These are phyloP conservation scores for Hippocampus barbouri DNA, from an alignment of 2,113 vertebrate genomes.

Conservation along the genomic window DNA sequence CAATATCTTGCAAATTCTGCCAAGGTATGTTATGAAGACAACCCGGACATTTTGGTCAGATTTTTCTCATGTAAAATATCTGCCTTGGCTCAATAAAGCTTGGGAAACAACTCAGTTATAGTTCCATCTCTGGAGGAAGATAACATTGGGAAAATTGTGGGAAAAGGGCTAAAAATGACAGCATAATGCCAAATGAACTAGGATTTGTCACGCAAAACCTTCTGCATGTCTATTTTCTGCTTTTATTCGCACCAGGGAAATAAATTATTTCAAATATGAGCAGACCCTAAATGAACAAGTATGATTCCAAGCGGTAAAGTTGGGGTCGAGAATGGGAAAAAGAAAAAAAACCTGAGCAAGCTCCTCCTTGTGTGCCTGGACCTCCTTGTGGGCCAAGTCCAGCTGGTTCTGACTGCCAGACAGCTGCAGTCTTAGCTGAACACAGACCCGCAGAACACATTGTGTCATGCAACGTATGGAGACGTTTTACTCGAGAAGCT, in stretches of 20 bases:
- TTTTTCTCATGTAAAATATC: too few relatives aligned
- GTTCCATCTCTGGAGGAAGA: too few relatives aligned
- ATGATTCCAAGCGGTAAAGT: background rate
- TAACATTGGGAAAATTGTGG: background rate
- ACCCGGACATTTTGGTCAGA: too few relatives aligned
- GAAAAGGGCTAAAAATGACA: background rate
- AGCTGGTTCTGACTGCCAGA: conserved; percentile 80
- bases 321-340: background rate
- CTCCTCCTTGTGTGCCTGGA: conserved; percentile 81
- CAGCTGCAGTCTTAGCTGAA: conserved; percentile 82
- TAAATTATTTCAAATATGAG: background rate
- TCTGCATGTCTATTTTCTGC: background rate
- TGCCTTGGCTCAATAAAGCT: too few relatives aligned
- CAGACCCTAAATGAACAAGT: background rate
- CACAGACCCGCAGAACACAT: conserved; percentile 1
- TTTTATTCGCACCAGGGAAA: background rate
- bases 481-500: background rate
- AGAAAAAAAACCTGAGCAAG: conserved; percentile 76
- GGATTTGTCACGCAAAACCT: background rate
- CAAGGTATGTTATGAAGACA: too few relatives aligned
- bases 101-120: background rate
- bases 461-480: background rate
- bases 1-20: too few relatives aligned
- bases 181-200: background rate
- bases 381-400: conserved; percentile 78